phyloP scores from a whole-genome alignment of 2,888 invertebrate species.

The Heliconius sara region DNA sequence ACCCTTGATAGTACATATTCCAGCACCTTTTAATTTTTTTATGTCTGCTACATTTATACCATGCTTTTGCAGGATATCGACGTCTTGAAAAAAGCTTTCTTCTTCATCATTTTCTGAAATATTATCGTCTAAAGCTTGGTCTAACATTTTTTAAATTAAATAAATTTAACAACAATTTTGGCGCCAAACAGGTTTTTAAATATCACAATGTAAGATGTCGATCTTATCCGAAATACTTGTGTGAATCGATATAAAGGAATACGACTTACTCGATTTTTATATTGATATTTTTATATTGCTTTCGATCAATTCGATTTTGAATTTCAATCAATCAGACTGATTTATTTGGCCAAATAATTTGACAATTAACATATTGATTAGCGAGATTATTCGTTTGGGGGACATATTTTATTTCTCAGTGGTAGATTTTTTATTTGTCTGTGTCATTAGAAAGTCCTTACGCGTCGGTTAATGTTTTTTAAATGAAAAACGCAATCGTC shows the following conservation, averaged over 20 bases:
- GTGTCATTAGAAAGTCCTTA: no score
- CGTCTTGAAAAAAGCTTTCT: constrained; percentile 89
- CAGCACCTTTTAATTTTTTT: constrained; percentile 89
- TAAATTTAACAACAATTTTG: constrained; percentile 27
- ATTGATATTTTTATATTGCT: no score
- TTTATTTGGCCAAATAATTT: not conserved
- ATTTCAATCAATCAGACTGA: no score
- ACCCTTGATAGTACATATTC: constrained; percentile 92
- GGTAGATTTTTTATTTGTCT: no score
- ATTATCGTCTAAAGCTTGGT: constrained; percentile 74
- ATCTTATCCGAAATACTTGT: not conserved
- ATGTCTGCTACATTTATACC: constrained; percentile 89
- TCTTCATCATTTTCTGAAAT: constrained; percentile 84
- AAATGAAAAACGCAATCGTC: no score
- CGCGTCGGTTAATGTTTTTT: no score
- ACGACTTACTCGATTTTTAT: not conserved
- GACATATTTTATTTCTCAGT: not conserved
- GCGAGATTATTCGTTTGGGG: not conserved
- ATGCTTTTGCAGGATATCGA: constrained; percentile 86
- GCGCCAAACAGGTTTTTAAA: constrained; percentile 2
- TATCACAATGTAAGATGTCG: not conserved
- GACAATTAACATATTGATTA: not conserved
- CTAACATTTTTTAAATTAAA: constrained; percentile 59
- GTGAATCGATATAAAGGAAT: not conserved
- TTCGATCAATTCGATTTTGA: no score